Conservation (phyloP, 2,797 vertebrate genomes). For the Melanotaenia pygmaea region DNA sequence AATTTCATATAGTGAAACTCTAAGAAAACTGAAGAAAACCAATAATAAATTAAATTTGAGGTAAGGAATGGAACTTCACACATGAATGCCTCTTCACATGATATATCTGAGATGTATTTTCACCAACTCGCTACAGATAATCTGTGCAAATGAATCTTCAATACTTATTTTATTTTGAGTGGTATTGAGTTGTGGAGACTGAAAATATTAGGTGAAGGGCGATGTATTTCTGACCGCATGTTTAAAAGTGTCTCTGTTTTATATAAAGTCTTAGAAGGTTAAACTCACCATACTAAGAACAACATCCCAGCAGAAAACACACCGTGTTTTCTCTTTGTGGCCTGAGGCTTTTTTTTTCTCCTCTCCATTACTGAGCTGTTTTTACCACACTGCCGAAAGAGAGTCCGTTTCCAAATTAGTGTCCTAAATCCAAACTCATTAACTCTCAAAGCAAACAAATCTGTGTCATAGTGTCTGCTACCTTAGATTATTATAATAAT, state of each 20-base stretch:
- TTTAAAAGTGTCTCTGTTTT: constrained; percentile 26
- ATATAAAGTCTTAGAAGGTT: constrained; percentile 56
- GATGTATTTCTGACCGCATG: constrained; percentile 20
- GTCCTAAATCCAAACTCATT: constrained; percentile 69
- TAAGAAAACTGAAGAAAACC: constrained; percentile 30
- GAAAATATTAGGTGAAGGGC: constrained; percentile 32
- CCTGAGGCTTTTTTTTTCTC: constrained; percentile 40
- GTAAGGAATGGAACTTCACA: constrained; percentile 52
- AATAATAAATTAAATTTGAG: constrained; percentile 61
- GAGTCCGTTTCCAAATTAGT: constrained; percentile 64
- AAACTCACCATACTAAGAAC: constrained; percentile 12
- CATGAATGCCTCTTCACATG: constrained; percentile 41
- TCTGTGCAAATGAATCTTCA: constrained; percentile 62
- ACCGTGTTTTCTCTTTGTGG: constrained; percentile 42
- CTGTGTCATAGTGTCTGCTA: constrained; percentile 44
- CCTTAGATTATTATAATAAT: constrained; percentile 62
- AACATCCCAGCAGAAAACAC: constrained; percentile 19
- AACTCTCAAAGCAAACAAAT: constrained; percentile 60
- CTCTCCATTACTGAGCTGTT: constrained; percentile 56
- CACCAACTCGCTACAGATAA: constrained; percentile 54
- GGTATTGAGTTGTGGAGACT: constrained; percentile 27
- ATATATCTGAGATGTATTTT: constrained; percentile 56
- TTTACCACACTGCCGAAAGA: constrained; percentile 43
- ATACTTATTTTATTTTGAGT: constrained; percentile 38
- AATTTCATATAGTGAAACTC: constrained; percentile 33